Evolutionary conservation across 2,797 vertebrate genomes (phyloP).

Genomic region (Apogon hyalosoma): DNA sequence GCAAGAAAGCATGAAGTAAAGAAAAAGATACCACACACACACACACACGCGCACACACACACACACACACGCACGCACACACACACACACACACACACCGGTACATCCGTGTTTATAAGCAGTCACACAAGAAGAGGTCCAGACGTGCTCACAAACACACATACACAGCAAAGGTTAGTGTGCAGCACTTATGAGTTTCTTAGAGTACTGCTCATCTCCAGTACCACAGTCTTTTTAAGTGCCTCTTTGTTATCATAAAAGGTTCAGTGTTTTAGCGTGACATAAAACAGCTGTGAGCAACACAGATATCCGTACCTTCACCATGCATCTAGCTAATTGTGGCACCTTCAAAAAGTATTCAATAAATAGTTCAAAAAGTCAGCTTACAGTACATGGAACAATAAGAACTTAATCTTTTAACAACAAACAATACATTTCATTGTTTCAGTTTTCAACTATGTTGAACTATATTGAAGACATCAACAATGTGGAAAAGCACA

Average conservation of each 20-base stretch:
- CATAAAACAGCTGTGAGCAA: not conserved
- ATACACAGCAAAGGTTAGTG: conserved; percentile 63
- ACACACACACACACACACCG: conserved; percentile 24
- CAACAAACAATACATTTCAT: too few species aligned
- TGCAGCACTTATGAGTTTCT: conserved; percentile 35
- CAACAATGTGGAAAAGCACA: too few species aligned
- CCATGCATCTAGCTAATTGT: too few species aligned
- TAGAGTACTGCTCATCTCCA: conserved; percentile 33
- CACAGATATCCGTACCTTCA: not conserved
- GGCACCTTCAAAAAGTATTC: too few species aligned
- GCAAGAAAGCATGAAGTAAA: conserved; percentile 75
- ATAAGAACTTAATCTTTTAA: too few species aligned
- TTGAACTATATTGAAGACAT: too few species aligned
- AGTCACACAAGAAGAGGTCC: not conserved
- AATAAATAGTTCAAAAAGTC: too few species aligned
- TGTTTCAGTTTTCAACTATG: too few species aligned
- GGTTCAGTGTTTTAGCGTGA: conserved; percentile 1
- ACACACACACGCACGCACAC: conserved; percentile 27
- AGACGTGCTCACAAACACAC: conserved; percentile 23
- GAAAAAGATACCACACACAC: conserved; percentile 60
- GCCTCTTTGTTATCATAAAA: conserved; percentile 43
- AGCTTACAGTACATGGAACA: too few species aligned
- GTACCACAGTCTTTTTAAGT: conserved; percentile 1
- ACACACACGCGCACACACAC: conserved; percentile 27
- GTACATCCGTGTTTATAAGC: conserved; percentile 2